Evolutionary conservation across 2,888 invertebrate genomes (phyloP).

Genomic region (Gisinianus flammeolus): DNA sequence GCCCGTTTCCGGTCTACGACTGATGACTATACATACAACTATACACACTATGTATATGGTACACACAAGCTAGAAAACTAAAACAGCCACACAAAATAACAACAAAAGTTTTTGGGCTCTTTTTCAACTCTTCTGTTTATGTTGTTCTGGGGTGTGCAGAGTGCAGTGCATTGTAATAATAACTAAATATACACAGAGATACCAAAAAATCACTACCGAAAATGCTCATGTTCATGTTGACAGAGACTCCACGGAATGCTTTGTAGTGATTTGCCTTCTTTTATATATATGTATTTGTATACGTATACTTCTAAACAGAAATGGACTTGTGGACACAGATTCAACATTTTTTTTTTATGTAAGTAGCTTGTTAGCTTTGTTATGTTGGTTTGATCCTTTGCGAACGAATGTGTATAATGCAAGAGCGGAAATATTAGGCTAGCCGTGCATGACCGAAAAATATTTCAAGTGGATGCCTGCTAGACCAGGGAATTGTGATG

Average conservation of each 20-base stretch:
- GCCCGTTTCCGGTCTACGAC: conserved; percentile 51
- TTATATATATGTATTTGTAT: background rate
- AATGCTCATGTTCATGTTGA: background rate
- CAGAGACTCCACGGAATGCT: background rate
- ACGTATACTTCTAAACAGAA: background rate
- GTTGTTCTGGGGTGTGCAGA: background rate
- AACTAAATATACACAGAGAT: no score
- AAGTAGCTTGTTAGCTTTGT: background rate
- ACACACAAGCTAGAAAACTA: background rate
- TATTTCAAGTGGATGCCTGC: conserved; percentile 43
- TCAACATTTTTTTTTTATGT: background rate
- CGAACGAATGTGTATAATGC: background rate
- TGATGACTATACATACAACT: background rate
- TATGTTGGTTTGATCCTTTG: background rate
- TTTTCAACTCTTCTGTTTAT: background rate
- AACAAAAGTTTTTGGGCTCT: background rate
- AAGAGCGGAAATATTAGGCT: conserved; percentile 55
- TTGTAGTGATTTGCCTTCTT: background rate
- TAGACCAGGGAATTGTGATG: conserved; percentile 16
- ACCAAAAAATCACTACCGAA: background rate
- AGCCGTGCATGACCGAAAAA: conserved; percentile 54
- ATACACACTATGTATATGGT: no score
- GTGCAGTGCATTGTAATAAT: background rate
- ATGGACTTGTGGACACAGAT: background rate
- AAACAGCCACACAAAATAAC: background rate